Conservation (phyloP, 2,888 invertebrate species). For the Antitype chi region DNA sequence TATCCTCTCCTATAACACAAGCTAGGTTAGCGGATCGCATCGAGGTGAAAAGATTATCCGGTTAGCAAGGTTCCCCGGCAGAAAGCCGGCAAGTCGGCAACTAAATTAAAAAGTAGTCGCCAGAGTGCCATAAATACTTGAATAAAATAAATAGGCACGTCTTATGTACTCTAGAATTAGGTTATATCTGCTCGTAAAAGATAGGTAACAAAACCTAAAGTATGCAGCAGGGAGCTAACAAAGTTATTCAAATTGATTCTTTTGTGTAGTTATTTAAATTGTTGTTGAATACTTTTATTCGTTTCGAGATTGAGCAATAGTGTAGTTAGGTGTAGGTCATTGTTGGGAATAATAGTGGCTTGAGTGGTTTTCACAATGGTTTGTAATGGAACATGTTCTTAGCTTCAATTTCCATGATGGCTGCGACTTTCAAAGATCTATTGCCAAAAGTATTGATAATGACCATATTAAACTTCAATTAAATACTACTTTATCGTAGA, state of each 20-base stretch:
- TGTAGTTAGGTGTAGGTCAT: constrained; percentile 24
- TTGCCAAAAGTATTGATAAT: background rate
- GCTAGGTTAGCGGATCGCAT: background rate
- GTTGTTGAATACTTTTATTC: constrained; percentile 17
- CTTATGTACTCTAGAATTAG: constrained; percentile 8
- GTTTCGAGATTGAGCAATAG: constrained; percentile 40
- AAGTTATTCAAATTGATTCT: constrained; percentile 41
- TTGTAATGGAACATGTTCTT: constrained; percentile 9
- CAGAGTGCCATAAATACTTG: constrained; percentile 7
- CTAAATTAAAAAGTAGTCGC: constrained; percentile 13
- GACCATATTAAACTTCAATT: background rate
- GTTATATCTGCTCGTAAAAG: constrained; percentile 1
- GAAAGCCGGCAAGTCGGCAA: constrained; percentile 11
- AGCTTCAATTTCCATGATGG: background rate
- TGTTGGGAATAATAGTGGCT: constrained; percentile 22
- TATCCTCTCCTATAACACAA: background rate
- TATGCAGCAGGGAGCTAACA: background rate
- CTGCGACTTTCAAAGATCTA: background rate
- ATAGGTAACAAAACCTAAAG: constrained; percentile 30
- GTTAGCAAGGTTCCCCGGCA: constrained; percentile 36
- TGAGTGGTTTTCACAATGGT: constrained; percentile 16
- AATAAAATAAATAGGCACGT: constrained; percentile 23
- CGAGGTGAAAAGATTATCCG: constrained; percentile 48
- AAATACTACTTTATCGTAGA: no score
- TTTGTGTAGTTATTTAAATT: constrained; percentile 46